Percentiles rank a stretch among this genome's conserved stretches.
phyloP scores from a whole-genome alignment of 2,113 vertebrate species.

The Thunnus thynnus region DNA sequence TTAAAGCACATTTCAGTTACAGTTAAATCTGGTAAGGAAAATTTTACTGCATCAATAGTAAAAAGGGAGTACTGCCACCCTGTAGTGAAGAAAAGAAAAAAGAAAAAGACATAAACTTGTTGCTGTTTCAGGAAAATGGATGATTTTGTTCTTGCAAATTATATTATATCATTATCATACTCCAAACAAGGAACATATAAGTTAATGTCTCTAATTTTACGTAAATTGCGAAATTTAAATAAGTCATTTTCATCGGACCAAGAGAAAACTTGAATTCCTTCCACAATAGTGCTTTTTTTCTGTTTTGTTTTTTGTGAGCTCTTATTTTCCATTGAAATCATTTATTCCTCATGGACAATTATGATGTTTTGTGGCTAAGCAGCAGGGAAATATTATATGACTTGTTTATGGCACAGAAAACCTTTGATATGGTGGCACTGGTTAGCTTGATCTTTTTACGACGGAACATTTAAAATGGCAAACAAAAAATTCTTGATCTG shows the following conservation, averaged over 20 bases:
- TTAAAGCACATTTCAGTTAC: too few relatives aligned
- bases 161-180: background rate
- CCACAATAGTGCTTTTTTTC: background rate
- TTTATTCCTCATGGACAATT: slow-evolving; percentile 32
- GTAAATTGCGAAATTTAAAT: background rate
- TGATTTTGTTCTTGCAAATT: too few relatives aligned
- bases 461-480: slow-evolving; percentile 33
- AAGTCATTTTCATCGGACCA: background rate
- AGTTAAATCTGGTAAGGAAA: too few relatives aligned
- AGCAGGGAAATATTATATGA: slow-evolving; percentile 30
- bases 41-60: too few relatives aligned
- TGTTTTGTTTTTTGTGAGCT: background rate
- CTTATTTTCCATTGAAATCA: slow-evolving; percentile 32
- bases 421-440: slow-evolving; percentile 51
- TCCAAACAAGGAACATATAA: too few relatives aligned
- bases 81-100: too few relatives aligned
- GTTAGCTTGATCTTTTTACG: slow-evolving; percentile 53
- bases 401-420: slow-evolving; percentile 40
- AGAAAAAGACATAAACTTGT: too few relatives aligned
- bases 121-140: too few relatives aligned
- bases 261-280: background rate
- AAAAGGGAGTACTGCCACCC: too few relatives aligned
- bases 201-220: background rate
- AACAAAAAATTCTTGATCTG: slow-evolving; percentile 22
- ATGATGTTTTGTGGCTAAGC: slow-evolving; percentile 31